Percentiles rank a stretch among this genome's conserved stretches.
phyloP scores from a whole-genome alignment of 1,140 invertebrate genomes.

The Adoxophyes honmai region DNA sequence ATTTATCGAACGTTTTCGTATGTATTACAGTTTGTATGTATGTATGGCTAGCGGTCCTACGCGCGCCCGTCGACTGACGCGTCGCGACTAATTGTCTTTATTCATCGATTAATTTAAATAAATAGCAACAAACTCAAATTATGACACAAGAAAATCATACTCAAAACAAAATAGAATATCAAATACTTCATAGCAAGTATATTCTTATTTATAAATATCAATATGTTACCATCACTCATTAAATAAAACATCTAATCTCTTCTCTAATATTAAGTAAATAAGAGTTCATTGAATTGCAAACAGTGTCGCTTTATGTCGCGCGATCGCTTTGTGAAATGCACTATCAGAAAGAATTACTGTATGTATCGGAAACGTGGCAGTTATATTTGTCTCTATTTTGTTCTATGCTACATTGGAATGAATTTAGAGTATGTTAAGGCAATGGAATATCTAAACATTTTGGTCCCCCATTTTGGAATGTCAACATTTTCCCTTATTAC shows the following conservation, averaged over 20 bases:
- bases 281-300: conserved; percentile 65
- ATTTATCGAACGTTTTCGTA: conserved; percentile 34
- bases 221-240: conserved; percentile 69
- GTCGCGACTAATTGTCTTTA: conserved; percentile 37
- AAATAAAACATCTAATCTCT: conserved; percentile 75
- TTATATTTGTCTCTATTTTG: conserved; percentile 5
- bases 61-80: conserved; percentile 22
- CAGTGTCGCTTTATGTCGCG: conserved; percentile 35
- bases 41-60: not conserved
- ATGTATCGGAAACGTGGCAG: not conserved
- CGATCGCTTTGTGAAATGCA: conserved; percentile 15
- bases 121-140: conserved; percentile 66
- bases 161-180: conserved; percentile 64
- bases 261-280: conserved; percentile 65
- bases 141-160: conserved; percentile 65
- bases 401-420: conserved; percentile 6
- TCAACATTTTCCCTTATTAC: conserved; percentile 39
- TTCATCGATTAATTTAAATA: conserved; percentile 60
- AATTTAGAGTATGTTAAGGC: conserved; percentile 18
- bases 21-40: conserved; percentile 20
- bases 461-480: conserved; percentile 68
- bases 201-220: conserved; percentile 65
- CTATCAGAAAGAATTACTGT: conserved; percentile 1
- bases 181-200: conserved; percentile 63
- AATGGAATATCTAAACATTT: conserved; percentile 37